Evolutionary conservation across 2,888 invertebrate species (phyloP).

Genomic region (Diarsia mendica): DNA sequence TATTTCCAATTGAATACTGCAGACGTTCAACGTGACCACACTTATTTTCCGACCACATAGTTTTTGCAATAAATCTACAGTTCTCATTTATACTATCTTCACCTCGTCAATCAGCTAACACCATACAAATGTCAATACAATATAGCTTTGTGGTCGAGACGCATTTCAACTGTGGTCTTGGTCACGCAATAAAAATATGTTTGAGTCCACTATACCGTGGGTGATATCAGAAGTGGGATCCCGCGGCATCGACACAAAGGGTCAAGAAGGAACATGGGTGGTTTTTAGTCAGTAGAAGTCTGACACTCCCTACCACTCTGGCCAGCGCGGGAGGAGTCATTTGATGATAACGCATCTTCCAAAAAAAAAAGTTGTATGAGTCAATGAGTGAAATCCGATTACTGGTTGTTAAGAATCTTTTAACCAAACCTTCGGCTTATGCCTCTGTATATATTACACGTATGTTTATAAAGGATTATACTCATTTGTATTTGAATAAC

Average conservation of each 20-base stretch:
- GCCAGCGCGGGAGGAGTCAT: no score
- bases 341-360: no score
- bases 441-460: slow-evolving; percentile 1
- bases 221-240: slow-evolving; percentile 51
- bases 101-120: slow-evolving; percentile 5
- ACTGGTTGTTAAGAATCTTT: slow-evolving; percentile 70
- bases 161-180: slow-evolving; percentile 33
- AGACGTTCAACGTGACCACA: neutral
- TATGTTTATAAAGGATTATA: slow-evolving; percentile 37
- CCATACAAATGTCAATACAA: slow-evolving; percentile 30
- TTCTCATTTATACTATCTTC: neutral
- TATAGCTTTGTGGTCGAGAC: slow-evolving; percentile 32
- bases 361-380: no score
- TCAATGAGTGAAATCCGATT: slow-evolving; percentile 73
- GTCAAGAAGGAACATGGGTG: no score
- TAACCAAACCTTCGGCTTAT: slow-evolving; percentile 30
- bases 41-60: slow-evolving; percentile 4
- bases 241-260: no score
- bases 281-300: no score
- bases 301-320: no score
- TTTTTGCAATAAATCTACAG: neutral
- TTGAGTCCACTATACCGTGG: slow-evolving; percentile 65
- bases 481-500: slow-evolving; percentile 56
- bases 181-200: slow-evolving; percentile 40
- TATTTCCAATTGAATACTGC: neutral